phyloP scores from a whole-genome alignment of 2,888 invertebrate species.

The Aspidiotus destructor region DNA sequence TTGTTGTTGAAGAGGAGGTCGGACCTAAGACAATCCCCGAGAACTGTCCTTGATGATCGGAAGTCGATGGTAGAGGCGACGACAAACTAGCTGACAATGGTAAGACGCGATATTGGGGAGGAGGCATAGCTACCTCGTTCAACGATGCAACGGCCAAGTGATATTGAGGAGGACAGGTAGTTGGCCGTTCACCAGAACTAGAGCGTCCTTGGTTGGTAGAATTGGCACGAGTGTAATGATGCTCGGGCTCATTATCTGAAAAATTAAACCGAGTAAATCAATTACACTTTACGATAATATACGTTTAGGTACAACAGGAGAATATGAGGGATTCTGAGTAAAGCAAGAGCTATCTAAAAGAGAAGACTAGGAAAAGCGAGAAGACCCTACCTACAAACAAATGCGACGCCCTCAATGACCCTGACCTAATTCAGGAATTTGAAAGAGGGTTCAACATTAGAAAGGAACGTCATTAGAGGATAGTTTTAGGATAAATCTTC shows the following conservation, averaged over 20 bases:
- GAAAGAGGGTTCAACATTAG: too few relatives aligned
- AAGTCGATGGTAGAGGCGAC: constrained; percentile 25
- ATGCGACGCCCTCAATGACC: too few relatives aligned
- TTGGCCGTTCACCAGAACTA: background rate
- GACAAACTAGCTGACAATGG: constrained; percentile 28
- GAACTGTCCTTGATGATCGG: constrained; percentile 24
- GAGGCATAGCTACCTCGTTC: background rate
- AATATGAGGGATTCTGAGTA: too few relatives aligned
- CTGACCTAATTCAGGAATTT: too few relatives aligned
- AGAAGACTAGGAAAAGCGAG: too few relatives aligned
- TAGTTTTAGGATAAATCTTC: too few relatives aligned
- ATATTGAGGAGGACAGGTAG: constrained; percentile 10
- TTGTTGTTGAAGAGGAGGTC: constrained; percentile 19
- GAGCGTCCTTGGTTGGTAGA: constrained; percentile 4
- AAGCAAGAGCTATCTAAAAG: too few relatives aligned
- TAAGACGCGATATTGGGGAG: constrained; percentile 20
- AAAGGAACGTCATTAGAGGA: too few relatives aligned
- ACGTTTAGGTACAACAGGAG: too few relatives aligned
- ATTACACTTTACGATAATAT: too few relatives aligned
- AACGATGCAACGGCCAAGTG: constrained; percentile 3
- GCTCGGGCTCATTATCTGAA: background rate
- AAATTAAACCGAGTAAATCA: too few relatives aligned
- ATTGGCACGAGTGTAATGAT: constrained; percentile 14
- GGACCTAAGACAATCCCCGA: background rate
- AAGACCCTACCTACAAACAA: too few relatives aligned